These are phyloP conservation scores for Gallinago nigripennis DNA, from an alignment of 2,797 vertebrate species.

Conservation along the genomic window DNA sequence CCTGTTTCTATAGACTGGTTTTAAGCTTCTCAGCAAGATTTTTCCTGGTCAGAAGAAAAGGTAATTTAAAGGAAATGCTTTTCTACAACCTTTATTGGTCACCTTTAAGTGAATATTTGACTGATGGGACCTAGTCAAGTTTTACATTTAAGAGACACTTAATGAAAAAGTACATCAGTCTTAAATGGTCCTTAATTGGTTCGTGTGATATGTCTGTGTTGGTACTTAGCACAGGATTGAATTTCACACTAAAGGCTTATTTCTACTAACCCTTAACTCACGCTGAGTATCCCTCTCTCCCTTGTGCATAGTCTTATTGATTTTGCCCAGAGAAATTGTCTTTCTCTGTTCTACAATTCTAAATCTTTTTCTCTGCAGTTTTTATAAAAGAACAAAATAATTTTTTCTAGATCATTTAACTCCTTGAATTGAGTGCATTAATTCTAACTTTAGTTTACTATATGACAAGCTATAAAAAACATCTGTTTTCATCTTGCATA, in stretches of 20 bases:
- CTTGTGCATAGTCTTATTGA: conserved; percentile 13
- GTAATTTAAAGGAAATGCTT: conserved; percentile 22
- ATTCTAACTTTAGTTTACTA: not conserved
- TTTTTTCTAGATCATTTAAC: not conserved
- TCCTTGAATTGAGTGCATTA: not conserved
- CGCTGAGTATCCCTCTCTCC: conserved; percentile 2
- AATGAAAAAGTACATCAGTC: conserved; percentile 27
- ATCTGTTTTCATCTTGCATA: not conserved
- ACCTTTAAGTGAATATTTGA: conserved; percentile 47
- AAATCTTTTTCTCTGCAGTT: not conserved
- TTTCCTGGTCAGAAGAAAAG: not conserved
- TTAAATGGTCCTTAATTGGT: conserved; percentile 47
- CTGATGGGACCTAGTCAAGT: not conserved
- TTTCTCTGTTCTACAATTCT: conserved; percentile 1
- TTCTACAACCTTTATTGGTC: not conserved
- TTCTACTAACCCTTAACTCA: conserved; percentile 38
- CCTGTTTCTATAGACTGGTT: not conserved
- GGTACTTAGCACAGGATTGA: conserved; percentile 34
- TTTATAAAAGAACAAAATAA: not conserved
- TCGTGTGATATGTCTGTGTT: not conserved
- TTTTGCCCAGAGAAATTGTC: conserved; percentile 11
- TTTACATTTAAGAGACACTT: conserved; percentile 29
- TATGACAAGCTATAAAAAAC: not conserved
- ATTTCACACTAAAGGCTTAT: conserved; percentile 51
- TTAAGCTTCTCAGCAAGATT: not conserved